Percentiles rank a stretch among this genome's conserved stretches.
Conservation (phyloP, 2,797 vertebrate genomes). For the Falco rusticolus region DNA sequence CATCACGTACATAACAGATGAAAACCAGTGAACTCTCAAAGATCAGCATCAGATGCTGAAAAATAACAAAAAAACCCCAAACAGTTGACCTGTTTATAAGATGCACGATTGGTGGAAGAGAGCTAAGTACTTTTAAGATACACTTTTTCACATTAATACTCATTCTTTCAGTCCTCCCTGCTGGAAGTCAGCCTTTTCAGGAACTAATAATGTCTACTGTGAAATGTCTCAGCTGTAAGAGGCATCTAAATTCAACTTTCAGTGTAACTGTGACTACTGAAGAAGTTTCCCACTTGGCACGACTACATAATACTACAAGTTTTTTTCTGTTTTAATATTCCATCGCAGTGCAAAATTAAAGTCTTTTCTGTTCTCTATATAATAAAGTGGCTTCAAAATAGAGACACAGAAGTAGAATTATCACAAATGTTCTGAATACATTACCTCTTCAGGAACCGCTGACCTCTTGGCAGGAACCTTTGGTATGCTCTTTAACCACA, state of each 20-base stretch:
- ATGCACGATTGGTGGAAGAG: background rate
- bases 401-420: background rate
- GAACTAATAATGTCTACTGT: background rate
- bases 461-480: slow-evolving; percentile 86
- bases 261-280: background rate
- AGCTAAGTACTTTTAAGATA: background rate
- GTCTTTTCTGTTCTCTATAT: background rate
- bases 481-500: slow-evolving; percentile 74
- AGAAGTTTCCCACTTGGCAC: background rate
- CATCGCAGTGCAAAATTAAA: background rate
- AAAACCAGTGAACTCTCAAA: background rate
- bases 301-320: background rate
- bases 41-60: background rate
- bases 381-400: background rate
- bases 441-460: slow-evolving; percentile 93
- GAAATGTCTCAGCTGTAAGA: background rate
- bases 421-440: background rate
- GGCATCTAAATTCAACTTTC: background rate
- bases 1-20: background rate
- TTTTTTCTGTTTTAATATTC: background rate
- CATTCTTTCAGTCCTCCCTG: background rate
- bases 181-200: background rate
- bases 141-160: background rate
- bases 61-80: background rate
- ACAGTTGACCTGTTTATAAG: background rate